phyloP scores from a whole-genome alignment of 2,888 invertebrate species.

The Noctua janthina region DNA sequence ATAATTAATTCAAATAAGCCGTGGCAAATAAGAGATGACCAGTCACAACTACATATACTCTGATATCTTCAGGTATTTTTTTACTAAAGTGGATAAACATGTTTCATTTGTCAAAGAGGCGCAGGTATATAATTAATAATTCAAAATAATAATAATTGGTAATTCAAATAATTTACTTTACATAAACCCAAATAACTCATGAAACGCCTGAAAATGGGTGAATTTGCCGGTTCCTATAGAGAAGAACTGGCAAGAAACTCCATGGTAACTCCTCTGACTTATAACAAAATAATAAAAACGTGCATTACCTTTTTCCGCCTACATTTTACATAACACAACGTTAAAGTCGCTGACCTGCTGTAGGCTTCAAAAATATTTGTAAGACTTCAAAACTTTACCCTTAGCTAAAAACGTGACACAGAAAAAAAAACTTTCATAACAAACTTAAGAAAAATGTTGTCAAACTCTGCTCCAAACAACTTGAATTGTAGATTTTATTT shows the following conservation, averaged over 20 bases:
- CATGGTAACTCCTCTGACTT: background rate
- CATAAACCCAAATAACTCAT: background rate
- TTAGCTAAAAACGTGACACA: constrained; percentile 40
- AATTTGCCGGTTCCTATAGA: background rate
- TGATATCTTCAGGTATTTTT: no score
- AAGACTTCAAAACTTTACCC: constrained; percentile 48
- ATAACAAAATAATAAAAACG: constrained; percentile 21
- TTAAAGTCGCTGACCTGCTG: constrained; percentile 29
- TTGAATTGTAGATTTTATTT: constrained; percentile 2
- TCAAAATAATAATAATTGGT: no score
- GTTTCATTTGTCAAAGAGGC: background rate
- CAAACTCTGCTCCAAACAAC: background rate
- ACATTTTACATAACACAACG: constrained; percentile 23
- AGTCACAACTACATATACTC: no score
- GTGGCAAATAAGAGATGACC: no score
- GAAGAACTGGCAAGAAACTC: background rate
- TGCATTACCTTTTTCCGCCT: constrained; percentile 2
- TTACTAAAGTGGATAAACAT: background rate
- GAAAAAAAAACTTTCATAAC: constrained; percentile 21
- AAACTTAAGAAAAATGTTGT: constrained; percentile 23
- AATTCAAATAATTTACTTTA: background rate
- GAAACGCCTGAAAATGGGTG: background rate
- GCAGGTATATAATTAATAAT: background rate
- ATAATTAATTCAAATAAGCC: no score
- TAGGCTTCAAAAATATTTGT: constrained; percentile 30